Percentiles rank a stretch among this genome's conserved stretches.
Evolutionary conservation across 1,140 invertebrate genomes (phyloP).

Genomic region (Bombus waltoni): DNA sequence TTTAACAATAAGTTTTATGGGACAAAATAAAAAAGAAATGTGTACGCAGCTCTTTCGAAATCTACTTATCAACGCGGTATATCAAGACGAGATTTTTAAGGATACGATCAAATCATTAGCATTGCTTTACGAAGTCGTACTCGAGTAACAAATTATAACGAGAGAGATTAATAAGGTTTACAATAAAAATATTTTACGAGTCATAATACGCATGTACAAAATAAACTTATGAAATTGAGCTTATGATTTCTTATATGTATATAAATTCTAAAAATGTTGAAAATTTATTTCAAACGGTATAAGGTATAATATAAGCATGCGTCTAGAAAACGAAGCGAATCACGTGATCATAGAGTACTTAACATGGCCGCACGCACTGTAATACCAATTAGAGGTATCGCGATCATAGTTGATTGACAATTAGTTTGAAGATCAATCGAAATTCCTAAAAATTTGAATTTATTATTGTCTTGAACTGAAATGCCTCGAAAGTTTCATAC

Average conservation of each 20-base stretch:
- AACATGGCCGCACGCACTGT: slow-evolving; percentile 46
- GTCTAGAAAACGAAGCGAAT: background rate
- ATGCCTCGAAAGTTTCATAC: background rate
- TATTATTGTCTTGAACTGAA: background rate
- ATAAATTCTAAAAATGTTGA: background rate
- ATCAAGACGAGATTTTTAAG: slow-evolving; percentile 5
- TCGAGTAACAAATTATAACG: slow-evolving; percentile 21
- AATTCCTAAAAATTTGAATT: background rate
- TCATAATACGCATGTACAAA: background rate
- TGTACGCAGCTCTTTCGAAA: slow-evolving; percentile 60
- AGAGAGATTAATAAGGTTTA: background rate
- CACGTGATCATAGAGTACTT: slow-evolving; percentile 35
- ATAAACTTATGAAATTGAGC: background rate
- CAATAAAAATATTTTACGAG: background rate
- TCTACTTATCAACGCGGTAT: slow-evolving; percentile 28
- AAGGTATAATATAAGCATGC: slow-evolving; percentile 14
- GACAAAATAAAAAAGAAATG: slow-evolving; percentile 52
- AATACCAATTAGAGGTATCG: slow-evolving; percentile 29
- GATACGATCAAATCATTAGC: slow-evolving; percentile 44
- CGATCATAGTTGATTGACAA: slow-evolving; percentile 11
- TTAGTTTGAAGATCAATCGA: background rate
- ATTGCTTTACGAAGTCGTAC: slow-evolving; percentile 38
- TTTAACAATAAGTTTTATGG: slow-evolving; percentile 67
- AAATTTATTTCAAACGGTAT: background rate
- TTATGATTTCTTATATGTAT: background rate